Conservation (phyloP, 2,113 vertebrate genomes). For the Suricata suricatta region DNA sequence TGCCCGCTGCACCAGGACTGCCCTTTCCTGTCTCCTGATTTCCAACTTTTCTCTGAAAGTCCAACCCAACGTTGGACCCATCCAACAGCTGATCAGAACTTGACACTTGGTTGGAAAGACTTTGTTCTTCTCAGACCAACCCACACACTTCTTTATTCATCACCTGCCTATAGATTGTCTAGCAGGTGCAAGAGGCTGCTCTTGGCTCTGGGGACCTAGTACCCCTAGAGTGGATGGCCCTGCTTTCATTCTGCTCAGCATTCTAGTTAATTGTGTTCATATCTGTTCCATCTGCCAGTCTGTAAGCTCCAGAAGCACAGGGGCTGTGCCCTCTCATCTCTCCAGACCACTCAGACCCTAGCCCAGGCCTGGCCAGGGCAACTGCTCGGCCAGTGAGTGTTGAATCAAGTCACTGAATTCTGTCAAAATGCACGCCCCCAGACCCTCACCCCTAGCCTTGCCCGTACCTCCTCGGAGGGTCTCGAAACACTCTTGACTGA, state of each 20-base stretch:
- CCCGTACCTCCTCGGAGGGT: slow-evolving; percentile 91
- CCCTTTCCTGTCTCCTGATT: background rate
- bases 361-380: background rate
- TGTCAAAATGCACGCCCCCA: background rate
- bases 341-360: background rate
- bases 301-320: background rate
- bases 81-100: background rate
- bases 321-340: background rate
- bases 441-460: background rate
- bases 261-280: background rate
- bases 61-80: too few species aligned
- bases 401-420: background rate
- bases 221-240: background rate
- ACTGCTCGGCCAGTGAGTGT: background rate
- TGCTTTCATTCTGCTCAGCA: background rate
- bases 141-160: background rate
- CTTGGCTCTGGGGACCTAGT: background rate
- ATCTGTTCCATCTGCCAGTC: background rate
- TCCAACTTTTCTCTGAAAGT: background rate
- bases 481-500: slow-evolving; percentile 92
- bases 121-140: background rate
- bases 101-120: background rate
- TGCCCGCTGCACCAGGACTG: background rate
- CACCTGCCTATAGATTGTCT: background rate
- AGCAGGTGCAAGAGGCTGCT: background rate